Evolutionary conservation across 2,888 invertebrate species (phyloP), one percentile per base, ranked within the genome.

Genomic region (Cosmorhoe ocellata): DNA sequence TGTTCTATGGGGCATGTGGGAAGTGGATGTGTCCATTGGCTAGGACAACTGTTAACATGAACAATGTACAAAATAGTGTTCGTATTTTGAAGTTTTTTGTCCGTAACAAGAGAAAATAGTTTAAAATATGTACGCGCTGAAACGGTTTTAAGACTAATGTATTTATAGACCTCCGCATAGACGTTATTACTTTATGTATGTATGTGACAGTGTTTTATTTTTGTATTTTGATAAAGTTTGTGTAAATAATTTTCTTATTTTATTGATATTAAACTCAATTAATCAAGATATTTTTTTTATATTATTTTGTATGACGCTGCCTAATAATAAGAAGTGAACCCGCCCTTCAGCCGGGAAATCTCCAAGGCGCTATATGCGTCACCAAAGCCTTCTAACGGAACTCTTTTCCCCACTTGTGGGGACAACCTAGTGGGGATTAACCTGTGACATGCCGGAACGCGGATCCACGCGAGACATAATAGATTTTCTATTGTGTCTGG

Each of bases 241-340:
- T 89, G 89, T 89, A 89, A 88, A 89, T 89, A 88, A 81, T 88
- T 89, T 86, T 89, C 87, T 89, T 87, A 89, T 89, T 88, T 89
- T 88, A 89, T 89, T 88, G 89, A 88, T 89, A 89, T 86, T 89
- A 89, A 89, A 89, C 88, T 88, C 87, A 80, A 89, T 85, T 89
- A 89, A 88, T 89, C 89, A 80, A 81, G 43, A 49, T 18, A 18
- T 45, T 50, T 42, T 47, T 59, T 49, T 71, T 68, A 67, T 54
- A 48, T 61, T 64, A 51, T 40, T 39, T 39, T 10, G 18, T 36
- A 8, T 30, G 1, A 6, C 3, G 3, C 27, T 36, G n/a, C n/a
- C n/a, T n/a, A n/a, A n/a, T n/a, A n/a, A n/a, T n/a, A n/a, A n/a
- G n/a, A n/a, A n/a, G n/a, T n/a, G n/a, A n/a, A n/a, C n/a, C n/a